Evolutionary conservation across 2,797 vertebrate species (phyloP).

Genomic region (Heteromormyrus szaboi): DNA sequence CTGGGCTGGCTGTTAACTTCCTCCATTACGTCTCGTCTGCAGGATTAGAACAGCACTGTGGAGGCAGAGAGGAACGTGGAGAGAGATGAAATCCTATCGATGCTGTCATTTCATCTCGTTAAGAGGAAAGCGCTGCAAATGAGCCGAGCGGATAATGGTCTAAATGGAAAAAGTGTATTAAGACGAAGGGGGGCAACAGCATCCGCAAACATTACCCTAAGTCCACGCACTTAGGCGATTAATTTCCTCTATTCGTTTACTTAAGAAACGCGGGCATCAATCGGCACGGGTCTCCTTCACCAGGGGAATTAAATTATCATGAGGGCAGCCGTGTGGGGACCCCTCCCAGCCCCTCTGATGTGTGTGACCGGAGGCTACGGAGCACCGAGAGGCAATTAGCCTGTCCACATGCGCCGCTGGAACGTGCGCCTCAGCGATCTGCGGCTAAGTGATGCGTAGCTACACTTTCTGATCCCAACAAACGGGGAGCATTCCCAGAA

Average conservation of each 20-base stretch:
- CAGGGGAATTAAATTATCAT: constrained; percentile 11
- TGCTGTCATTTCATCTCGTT: constrained; percentile 18
- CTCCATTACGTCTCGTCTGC: constrained; percentile 13
- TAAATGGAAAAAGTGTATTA: constrained; percentile 21
- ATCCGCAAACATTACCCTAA: constrained; percentile 12
- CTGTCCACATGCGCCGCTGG: constrained; percentile 16
- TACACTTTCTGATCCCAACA: not conserved
- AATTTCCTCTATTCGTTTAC: constrained; percentile 14
- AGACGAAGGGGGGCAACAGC: not conserved
- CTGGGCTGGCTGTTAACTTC: not conserved
- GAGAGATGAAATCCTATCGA: constrained; percentile 14
- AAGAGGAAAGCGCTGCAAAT: constrained; percentile 10
- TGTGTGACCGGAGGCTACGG: constrained; percentile 30
- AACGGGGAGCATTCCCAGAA: not conserved
- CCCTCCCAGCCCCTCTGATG: constrained; percentile 22
- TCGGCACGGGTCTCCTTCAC: not conserved
- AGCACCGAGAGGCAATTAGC: constrained; percentile 35
- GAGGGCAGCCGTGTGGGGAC: constrained; percentile 20
- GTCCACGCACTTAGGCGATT: constrained; percentile 11
- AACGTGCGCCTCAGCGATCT: not conserved
- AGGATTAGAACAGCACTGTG: not conserved
- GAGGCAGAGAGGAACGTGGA: not conserved
- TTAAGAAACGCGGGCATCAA: constrained; percentile 9
- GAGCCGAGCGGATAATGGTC: constrained; percentile 11
- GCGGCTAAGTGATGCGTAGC: not conserved